Conservation (phyloP, 2,888 invertebrate species). For the Alsophila aescularia region DNA sequence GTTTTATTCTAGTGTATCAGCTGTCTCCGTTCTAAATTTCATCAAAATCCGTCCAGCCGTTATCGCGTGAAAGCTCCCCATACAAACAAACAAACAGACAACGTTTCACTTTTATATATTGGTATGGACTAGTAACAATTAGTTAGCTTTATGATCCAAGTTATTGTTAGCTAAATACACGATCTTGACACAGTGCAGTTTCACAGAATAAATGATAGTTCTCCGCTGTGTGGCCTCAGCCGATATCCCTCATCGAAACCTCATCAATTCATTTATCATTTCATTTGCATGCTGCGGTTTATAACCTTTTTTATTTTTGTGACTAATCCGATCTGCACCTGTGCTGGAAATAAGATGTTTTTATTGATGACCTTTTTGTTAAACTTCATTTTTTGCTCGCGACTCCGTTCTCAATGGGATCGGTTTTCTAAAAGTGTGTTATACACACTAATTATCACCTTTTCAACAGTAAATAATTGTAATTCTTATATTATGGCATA, state of each 20-base stretch:
- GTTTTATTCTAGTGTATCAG: no score
- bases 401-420: constrained; percentile 5
- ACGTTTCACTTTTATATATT: no score
- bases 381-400: constrained; percentile 4
- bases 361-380: constrained; percentile 29
- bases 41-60: no score
- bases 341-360: constrained; percentile 30
- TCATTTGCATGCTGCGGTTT: constrained; percentile 44
- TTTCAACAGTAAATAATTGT: no score
- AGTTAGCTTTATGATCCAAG: constrained; percentile 7
- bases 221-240: constrained; percentile 56
- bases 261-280: constrained; percentile 48
- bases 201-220: no score
- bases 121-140: no score
- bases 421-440: no score
- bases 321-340: constrained; percentile 39
- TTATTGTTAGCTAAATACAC: constrained; percentile 11
- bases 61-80: no score
- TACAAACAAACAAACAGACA: no score
- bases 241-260: constrained; percentile 42
- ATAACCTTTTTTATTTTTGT: constrained; percentile 26
- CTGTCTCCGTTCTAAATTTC: no score
- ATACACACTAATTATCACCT: no score
- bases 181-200: constrained; percentile 52
- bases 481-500: no score